Evolutionary conservation across 2,888 invertebrate species (phyloP).

Genomic region (Euplexia lucipara): DNA sequence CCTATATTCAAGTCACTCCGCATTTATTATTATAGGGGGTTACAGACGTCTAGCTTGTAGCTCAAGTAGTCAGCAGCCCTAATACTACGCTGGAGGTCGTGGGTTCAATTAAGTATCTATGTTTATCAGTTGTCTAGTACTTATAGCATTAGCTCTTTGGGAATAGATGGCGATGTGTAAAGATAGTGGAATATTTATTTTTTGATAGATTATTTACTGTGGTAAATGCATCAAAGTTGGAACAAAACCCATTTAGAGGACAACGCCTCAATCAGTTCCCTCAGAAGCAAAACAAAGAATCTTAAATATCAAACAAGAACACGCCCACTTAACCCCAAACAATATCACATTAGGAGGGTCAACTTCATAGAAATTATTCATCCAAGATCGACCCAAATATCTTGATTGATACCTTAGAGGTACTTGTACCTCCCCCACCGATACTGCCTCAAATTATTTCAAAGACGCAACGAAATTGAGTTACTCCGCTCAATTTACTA

Average conservation of each 20-base stretch:
- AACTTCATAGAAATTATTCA: conserved; percentile 41
- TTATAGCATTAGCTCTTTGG: no score
- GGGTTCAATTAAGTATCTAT: no score
- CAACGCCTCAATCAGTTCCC: background rate
- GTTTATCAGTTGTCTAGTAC: no score
- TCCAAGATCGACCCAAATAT: conserved; percentile 41
- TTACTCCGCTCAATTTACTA: conserved; percentile 55
- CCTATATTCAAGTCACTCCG: no score
- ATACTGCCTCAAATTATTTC: conserved; percentile 53
- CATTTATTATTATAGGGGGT: no score
- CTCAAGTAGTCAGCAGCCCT: no score
- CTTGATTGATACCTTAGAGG: conserved; percentile 58
- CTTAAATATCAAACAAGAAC: conserved; percentile 11
- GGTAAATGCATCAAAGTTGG: background rate
- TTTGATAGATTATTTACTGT: background rate
- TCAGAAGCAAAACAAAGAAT: conserved; percentile 9
- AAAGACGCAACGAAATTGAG: conserved; percentile 55
- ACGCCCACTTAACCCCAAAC: conserved; percentile 24
- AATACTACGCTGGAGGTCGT: no score
- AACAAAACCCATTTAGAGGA: background rate
- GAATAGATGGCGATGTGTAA: no score
- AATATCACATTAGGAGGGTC: conserved; percentile 50
- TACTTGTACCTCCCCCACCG: conserved; percentile 26
- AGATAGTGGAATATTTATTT: conserved; percentile 12
- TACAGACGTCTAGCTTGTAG: no score